phyloP scores from a whole-genome alignment of 2,797 vertebrate genomes.

The Salarias fasciatus region DNA sequence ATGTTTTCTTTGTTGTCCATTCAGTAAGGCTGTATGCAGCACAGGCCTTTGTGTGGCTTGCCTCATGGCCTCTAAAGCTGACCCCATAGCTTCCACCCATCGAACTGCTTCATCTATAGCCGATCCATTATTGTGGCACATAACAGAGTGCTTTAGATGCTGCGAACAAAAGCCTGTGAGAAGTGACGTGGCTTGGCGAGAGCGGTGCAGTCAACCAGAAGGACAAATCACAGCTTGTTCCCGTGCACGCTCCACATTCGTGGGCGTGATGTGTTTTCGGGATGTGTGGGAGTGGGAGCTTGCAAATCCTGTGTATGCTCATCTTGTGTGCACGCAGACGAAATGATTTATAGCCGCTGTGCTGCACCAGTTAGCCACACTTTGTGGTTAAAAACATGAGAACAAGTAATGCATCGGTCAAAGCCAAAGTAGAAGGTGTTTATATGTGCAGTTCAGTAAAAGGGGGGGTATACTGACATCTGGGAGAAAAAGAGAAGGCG shows the following conservation, averaged over 20 bases:
- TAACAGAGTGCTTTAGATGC: not conserved
- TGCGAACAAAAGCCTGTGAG: slow-evolving; percentile 13
- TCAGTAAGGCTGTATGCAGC: too few species aligned
- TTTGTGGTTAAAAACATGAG: not conserved
- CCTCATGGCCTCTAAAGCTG: not conserved
- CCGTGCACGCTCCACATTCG: slow-evolving; percentile 13
- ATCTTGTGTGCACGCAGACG: too few species aligned
- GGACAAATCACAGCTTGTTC: slow-evolving; percentile 53
- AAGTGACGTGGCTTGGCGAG: slow-evolving; percentile 4
- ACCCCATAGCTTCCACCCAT: not conserved
- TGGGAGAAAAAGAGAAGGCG: not conserved
- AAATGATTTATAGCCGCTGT: too few species aligned
- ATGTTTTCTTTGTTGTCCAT: too few species aligned
- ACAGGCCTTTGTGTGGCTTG: not conserved
- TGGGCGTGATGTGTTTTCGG: not conserved
- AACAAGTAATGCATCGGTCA: not conserved
- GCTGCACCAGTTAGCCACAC: too few species aligned
- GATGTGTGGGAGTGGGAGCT: not conserved
- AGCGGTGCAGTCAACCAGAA: slow-evolving; percentile 8
- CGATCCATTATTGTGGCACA: slow-evolving; percentile 5
- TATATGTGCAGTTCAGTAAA: too few species aligned
- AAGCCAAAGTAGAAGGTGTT: too few species aligned
- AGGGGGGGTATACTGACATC: too few species aligned
- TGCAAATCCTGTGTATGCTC: not conserved
- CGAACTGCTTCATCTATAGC: not conserved